Conservation (phyloP, 2,888 invertebrate genomes). For the Aquatica leii region DNA sequence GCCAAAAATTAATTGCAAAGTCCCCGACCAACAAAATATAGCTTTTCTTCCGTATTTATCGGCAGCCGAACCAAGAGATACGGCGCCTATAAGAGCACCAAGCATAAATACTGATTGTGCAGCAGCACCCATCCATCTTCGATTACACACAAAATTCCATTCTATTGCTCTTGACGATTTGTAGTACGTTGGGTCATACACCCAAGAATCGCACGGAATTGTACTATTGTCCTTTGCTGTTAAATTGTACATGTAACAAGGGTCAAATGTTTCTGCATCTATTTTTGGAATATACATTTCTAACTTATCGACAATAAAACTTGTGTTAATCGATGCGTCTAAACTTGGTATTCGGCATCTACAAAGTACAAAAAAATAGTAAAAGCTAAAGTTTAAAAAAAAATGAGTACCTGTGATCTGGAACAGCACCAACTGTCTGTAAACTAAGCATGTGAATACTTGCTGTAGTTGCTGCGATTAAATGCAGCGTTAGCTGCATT, state of each 20-base stretch:
- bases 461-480: constrained; percentile 79
- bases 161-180: constrained; percentile 79
- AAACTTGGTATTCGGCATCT: constrained; percentile 68
- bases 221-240: constrained; percentile 52
- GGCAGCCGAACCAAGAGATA: constrained; percentile 78
- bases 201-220: constrained; percentile 66
- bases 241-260: constrained; percentile 65
- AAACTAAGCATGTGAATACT: constrained; percentile 85
- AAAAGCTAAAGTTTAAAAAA: background rate
- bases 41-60: constrained; percentile 80
- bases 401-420: constrained; percentile 69
- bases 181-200: constrained; percentile 78
- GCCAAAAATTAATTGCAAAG: constrained; percentile 75
- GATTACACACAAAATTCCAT: constrained; percentile 83
- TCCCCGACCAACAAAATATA: constrained; percentile 80
- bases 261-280: constrained; percentile 67
- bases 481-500: constrained; percentile 79
- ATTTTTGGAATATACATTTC: constrained; percentile 67
- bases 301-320: constrained; percentile 60
- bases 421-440: constrained; percentile 82
- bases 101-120: constrained; percentile 84
- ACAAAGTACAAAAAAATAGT: constrained; percentile 51
- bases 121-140: constrained; percentile 82
- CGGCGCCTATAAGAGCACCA: constrained; percentile 82
- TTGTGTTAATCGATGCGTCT: constrained; percentile 63